These are phyloP conservation scores for Dendrocincla fuliginosa DNA, from an alignment of 2,797 vertebrate genomes.

Conservation along the genomic window DNA sequence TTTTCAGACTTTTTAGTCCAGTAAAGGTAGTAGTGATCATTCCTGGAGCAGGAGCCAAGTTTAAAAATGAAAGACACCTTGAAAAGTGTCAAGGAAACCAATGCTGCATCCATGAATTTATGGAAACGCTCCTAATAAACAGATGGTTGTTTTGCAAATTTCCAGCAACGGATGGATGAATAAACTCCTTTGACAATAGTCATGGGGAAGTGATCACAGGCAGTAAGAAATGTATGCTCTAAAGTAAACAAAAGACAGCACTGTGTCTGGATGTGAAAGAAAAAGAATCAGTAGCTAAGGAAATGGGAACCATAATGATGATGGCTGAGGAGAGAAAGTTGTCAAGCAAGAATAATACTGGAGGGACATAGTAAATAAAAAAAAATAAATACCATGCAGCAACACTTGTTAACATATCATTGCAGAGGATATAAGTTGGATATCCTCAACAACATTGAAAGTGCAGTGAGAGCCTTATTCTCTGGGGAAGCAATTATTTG, in stretches of 20 bases:
- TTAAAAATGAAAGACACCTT: background rate
- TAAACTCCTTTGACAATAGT: background rate
- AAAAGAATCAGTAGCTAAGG: background rate
- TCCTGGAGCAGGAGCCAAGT: background rate
- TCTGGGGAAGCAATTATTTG: background rate
- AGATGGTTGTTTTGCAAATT: background rate
- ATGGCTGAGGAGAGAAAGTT: background rate
- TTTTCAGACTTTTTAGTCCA: background rate
- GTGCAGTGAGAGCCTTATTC: background rate
- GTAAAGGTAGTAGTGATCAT: background rate
- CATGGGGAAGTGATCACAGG: background rate
- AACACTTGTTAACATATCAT: background rate
- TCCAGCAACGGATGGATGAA: background rate
- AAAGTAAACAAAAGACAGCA: background rate
- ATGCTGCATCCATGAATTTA: rapidly evolving
- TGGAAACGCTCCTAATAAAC: background rate
- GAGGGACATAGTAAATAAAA: background rate
- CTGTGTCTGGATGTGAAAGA: background rate
- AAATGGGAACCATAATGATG: background rate
- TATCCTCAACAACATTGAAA: background rate
- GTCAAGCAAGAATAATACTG: background rate
- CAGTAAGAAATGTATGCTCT: background rate
- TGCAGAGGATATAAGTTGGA: background rate
- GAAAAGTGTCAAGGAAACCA: background rate
- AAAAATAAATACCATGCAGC: background rate